These are phyloP conservation scores for Andrena fulva DNA, from an alignment of 2,888 invertebrate species.

Conservation along the genomic window DNA sequence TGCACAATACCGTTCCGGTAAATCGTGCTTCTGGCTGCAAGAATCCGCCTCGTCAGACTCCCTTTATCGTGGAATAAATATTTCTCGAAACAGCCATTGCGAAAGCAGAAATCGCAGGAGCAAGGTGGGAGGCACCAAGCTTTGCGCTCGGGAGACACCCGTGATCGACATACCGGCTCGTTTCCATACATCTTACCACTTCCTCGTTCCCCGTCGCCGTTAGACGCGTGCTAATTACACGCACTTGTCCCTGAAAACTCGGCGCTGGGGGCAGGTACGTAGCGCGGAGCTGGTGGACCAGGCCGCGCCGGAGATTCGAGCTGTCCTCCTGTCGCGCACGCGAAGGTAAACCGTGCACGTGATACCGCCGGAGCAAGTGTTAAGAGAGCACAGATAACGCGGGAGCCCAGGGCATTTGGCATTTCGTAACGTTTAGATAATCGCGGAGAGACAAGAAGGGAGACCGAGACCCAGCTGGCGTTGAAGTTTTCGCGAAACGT, in stretches of 20 bases:
- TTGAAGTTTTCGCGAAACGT: neutral
- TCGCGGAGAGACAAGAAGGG: neutral
- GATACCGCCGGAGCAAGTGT: neutral
- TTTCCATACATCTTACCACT: neutral
- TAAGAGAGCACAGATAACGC: neutral
- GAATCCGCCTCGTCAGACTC: slow-evolving; percentile 71
- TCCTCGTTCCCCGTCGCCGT: neutral
- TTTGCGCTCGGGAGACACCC: neutral
- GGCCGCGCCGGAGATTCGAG: too few species aligned
- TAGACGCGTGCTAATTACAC: too few species aligned
- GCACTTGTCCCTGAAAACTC: too few species aligned
- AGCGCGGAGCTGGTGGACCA: too few species aligned
- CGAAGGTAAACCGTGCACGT: neutral
- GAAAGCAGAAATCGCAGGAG: neutral
- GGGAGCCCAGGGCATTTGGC: neutral
- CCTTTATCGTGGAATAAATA: slow-evolving; percentile 66
- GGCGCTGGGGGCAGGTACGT: too few species aligned
- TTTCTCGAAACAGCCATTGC: slow-evolving; percentile 53
- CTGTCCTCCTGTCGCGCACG: too few species aligned
- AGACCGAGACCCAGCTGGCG: neutral
- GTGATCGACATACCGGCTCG: neutral
- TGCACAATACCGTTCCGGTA: slow-evolving; percentile 67
- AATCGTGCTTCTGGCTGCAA: slow-evolving; percentile 57
- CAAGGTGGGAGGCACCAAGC: neutral
- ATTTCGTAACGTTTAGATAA: slow-evolving; percentile 1